Evolutionary conservation across 2,888 invertebrate genomes (phyloP), one percentile per base, ranked within the genome.

Genomic region (Neoitamus cyanurus): DNA sequence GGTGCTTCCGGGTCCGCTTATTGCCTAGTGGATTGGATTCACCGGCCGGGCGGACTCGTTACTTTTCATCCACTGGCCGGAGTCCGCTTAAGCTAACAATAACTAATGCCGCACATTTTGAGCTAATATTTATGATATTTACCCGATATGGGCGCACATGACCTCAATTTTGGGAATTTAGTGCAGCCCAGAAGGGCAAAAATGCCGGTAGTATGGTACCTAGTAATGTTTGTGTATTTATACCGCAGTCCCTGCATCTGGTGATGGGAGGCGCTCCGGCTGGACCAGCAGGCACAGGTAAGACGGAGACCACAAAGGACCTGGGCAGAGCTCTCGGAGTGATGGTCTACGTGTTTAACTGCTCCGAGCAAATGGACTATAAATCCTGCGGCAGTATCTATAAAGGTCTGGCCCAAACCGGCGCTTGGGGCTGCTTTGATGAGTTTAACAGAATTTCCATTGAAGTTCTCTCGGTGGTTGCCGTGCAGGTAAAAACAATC

Each of bases 321-420:
- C 93, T 99, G 88, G 98, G 98, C 13, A 94, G 97, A 90, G 98
- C 98, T n/a, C 93, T 99, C 34, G 98, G 98, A 84, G 96, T 98
- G 89, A 98, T 98, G 97, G 98, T 98, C 73, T 98, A 98, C 89
- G 98, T 98, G 84, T 98, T 98, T 92, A 98, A 98, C 92, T 98
- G 98, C 91, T 98, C 98, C 0, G 98, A 98, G 91, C 98, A 98
- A 93, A 98, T 98, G 98, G 98, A 98, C 92, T 98, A 98, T 92
- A 97, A 97, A 92, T 98, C 98, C 48, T 96, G 98, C 88, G 98
- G 97, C 83, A 98, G 97, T 91, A 98, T 98, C 92, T 98, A 98
- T 92, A 98, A 98, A 93, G 98, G 94, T 90, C 92, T 98, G 83
- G 95, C 97, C 0, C 98, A 98, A 92, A 97, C 98, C 20, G 98